Conservation (phyloP, 2,113 vertebrate species). For the Caretta caretta region DNA sequence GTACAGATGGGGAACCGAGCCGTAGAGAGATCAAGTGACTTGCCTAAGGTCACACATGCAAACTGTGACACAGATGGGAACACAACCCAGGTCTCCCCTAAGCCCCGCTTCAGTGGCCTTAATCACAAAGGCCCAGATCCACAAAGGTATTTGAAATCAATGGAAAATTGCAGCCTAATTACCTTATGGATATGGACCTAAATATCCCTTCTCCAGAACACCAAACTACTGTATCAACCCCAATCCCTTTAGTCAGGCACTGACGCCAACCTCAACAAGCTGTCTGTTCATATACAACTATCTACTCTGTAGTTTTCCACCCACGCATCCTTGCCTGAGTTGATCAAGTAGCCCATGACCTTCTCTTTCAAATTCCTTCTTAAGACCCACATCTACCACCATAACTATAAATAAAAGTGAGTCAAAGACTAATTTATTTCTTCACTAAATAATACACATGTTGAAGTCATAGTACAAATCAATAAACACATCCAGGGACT, state of each 20-base stretch:
- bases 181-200: not conserved
- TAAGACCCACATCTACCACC: not conserved
- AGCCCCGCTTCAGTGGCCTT: not conserved
- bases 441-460: not conserved
- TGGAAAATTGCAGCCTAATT: not conserved
- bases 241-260: not conserved
- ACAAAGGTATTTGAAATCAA: not conserved
- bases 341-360: fast-evolving
- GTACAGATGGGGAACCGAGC: not conserved
- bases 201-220: not conserved
- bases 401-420: not conserved
- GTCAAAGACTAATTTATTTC: not conserved
- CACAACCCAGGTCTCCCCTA: not conserved
- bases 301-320: not conserved
- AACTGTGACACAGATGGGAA: not conserved
- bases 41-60: not conserved
- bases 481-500: not conserved
- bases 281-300: not conserved
- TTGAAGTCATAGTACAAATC: not conserved
- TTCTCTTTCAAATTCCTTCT: not conserved
- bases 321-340: not conserved
- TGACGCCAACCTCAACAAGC: not conserved
- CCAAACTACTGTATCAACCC: not conserved
- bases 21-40: not conserved
- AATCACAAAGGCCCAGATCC: not conserved